Conservation (phyloP, 2,888 invertebrate species). For the Parochlus steinenii region DNA sequence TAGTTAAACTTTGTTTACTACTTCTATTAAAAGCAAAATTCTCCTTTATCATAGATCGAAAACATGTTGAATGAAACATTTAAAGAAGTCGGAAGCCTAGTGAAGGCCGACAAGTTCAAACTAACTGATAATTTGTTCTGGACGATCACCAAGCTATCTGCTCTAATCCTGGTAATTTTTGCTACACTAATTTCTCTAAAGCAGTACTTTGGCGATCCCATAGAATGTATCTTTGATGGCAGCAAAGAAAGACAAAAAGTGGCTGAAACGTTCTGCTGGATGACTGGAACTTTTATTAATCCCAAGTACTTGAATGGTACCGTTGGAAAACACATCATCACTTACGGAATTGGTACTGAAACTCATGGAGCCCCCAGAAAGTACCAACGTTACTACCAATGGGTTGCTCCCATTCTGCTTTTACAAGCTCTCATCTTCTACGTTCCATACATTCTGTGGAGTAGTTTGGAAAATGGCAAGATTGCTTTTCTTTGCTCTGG, state of each 20-base stretch:
- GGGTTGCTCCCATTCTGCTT: conserved; percentile 3
- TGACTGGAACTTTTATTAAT: conserved; percentile 1
- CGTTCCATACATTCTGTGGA: background rate
- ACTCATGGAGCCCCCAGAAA: background rate
- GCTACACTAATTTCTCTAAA: too few species aligned
- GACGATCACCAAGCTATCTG: too few species aligned
- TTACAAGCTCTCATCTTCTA: background rate
- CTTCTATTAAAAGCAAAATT: too few species aligned
- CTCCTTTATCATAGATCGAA: too few species aligned
- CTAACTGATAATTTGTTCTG: too few species aligned
- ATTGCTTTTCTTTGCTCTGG: background rate
- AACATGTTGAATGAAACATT: too few species aligned
- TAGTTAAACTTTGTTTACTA: too few species aligned
- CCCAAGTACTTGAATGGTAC: background rate
- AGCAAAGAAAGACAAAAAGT: too few species aligned
- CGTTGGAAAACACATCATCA: background rate
- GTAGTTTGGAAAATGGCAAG: background rate
- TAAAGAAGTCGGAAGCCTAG: too few species aligned
- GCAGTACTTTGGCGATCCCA: conserved; percentile 75
- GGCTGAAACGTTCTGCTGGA: conserved; percentile 3
- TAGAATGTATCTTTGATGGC: conserved; percentile 49
- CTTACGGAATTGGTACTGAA: conserved; percentile 1
- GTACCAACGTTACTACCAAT: conserved; percentile 4
- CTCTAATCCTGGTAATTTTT: too few species aligned
- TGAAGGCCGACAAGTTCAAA: too few species aligned